Conservation (phyloP, 2,888 invertebrate genomes). For the Bellardia bayeri region DNA sequence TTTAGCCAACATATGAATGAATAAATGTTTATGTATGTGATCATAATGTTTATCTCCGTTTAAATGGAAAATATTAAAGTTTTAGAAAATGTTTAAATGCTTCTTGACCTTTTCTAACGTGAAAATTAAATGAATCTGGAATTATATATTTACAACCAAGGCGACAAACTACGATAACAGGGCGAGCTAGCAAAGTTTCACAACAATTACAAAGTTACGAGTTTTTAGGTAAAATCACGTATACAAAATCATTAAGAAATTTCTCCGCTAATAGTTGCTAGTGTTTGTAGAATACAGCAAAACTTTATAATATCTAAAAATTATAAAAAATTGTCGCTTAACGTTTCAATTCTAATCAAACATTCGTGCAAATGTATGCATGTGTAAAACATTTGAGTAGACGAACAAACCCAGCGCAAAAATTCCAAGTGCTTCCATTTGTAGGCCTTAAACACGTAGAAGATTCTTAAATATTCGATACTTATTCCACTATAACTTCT, state of each 20-base stretch:
- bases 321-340: neutral
- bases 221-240: neutral
- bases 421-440: too few species aligned
- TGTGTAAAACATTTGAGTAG: neutral
- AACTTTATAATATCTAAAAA: neutral
- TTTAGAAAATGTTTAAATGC: constrained; percentile 30
- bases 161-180: neutral
- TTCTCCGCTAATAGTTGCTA: neutral
- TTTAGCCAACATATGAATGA: constrained; percentile 7
- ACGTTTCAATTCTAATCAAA: neutral
- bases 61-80: neutral
- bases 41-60: constrained; percentile 46
- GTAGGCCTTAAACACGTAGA: too few species aligned
- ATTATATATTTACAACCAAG: neutral
- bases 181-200: neutral
- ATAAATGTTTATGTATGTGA: constrained; percentile 48
- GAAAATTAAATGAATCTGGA: neutral
- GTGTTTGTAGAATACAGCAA: neutral
- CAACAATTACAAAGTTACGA: neutral
- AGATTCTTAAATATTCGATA: too few species aligned
- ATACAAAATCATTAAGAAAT: too few species aligned
- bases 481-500: too few species aligned
- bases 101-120: constrained; percentile 64
- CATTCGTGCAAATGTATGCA: neutral
- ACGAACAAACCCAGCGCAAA: neutral